Evolutionary conservation across 2,888 invertebrate species (phyloP), one percentile per base, ranked within the genome.

Genomic region (Melangyna quadrimaculata): DNA sequence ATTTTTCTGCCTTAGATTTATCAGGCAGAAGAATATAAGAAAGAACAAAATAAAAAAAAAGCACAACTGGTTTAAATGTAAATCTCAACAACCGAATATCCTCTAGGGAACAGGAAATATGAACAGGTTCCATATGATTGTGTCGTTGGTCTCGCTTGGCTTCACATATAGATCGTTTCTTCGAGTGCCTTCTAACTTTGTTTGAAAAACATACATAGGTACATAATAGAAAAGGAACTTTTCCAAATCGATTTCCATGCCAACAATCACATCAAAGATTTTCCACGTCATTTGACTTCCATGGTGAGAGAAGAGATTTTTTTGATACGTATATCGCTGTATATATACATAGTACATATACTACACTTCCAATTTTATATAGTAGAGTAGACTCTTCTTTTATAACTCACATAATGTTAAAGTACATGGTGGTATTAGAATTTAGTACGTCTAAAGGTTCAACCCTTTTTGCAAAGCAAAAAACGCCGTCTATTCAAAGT

Each of bases 191-290:
- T 40, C 35, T 59, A 37, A 67, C 67, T 67, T 51, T 35, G 27
- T 63, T 22, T 59, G 19, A 12, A 45, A 45, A 27, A 63, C 37
- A 35, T 2, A 59, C 59, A 14, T 35, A 59, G n/a, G n/a, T 12
- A 59, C 10, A 59, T 6, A 37, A 8, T 8, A 32, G 32, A 61
- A 48, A 67, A 67, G 19, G 65, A 67, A 67, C 48, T 48, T 67
- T 67, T 51, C 10, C 22, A 67, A 67, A 48, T 67, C 67, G 67
- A 67, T 67, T 67, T 67, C 51, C 48, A 67, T 67, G 67, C 67
- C 67, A 67, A 67, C 67, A 67, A 67, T 67, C 67, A 67, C 67
- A 67, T 67, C 67, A 67, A 67, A 67, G 48, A 67, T 67, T 67
- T 67, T 67, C 67, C 67, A 51, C 67, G 22, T 67, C 67, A 67